A percentile compares a stretch with the other conserved stretches of the same genome.
Conservation (phyloP, 1,140 invertebrate species). For the Manduca sexta region DNA sequence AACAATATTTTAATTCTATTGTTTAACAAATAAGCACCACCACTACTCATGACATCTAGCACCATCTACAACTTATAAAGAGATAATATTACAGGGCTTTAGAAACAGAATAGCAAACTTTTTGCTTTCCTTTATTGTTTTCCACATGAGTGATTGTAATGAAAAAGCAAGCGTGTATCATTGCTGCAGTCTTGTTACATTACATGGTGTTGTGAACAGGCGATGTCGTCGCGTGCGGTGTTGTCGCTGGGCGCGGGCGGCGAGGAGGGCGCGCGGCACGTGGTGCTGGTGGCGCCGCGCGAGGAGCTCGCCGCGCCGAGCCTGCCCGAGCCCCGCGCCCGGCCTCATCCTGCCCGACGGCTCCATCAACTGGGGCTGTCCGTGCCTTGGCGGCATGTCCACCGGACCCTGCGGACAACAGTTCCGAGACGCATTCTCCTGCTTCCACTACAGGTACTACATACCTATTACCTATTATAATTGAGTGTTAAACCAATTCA, state of each 20-base stretch:
- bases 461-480: background rate
- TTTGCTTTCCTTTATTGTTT: too few species aligned
- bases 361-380: constrained; percentile 97
- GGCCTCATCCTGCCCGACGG: constrained; percentile 91
- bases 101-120: too few species aligned
- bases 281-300: constrained; percentile 87
- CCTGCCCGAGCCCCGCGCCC: constrained; percentile 82
- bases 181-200: too few species aligned
- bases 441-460: constrained; percentile 86
- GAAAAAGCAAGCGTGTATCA: too few species aligned
- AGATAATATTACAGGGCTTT: too few species aligned
- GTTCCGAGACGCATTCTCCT: constrained; percentile 95
- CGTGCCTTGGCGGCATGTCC: constrained; percentile 96
- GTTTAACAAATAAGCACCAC: too few species aligned
- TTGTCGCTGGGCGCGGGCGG: constrained; percentile 72
- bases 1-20: too few species aligned
- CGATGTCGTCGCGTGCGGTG: constrained; percentile 6
- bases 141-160: too few species aligned
- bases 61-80: too few species aligned
- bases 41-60: too few species aligned
- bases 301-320: constrained; percentile 85
- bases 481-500: background rate
- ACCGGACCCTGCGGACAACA: constrained; percentile 95
- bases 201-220: too few species aligned
- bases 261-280: too few species aligned